Conservation (phyloP, 2,113 vertebrate genomes). For the Thalassarche chlororhynchos region DNA sequence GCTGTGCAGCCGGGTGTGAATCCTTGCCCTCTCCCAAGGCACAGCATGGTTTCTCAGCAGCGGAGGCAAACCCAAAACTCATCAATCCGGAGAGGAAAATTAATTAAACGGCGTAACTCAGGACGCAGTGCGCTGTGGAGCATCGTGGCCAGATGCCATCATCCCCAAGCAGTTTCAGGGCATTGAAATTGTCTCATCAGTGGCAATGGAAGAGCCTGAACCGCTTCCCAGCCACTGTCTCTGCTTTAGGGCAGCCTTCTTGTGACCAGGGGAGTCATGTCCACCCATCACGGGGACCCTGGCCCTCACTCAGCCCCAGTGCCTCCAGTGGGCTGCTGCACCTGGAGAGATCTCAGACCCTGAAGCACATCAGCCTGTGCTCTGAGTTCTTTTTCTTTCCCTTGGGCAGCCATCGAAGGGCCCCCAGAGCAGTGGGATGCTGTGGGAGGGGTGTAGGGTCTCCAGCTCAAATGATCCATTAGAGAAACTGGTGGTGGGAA, state of each 20-base stretch:
- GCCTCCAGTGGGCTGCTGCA: background rate
- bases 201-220: background rate
- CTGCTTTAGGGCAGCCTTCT: background rate
- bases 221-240: background rate
- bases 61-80: background rate
- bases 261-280: background rate
- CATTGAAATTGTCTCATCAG: background rate
- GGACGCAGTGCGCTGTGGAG: background rate
- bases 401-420: background rate
- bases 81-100: background rate
- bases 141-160: background rate
- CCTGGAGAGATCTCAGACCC: background rate
- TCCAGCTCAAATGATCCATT: background rate
- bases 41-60: accelerated
- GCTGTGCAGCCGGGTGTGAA: background rate
- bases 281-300: background rate
- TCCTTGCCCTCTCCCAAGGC: background rate
- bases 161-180: background rate
- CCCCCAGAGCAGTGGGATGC: background rate
- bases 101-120: accelerated
- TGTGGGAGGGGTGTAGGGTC: background rate
- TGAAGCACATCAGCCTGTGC: background rate
- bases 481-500: background rate
- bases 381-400: background rate
- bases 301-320: background rate